These are phyloP conservation scores for Mastomys natalensis DNA, from an alignment of 2,113 vertebrate species.

Conservation along the genomic window DNA sequence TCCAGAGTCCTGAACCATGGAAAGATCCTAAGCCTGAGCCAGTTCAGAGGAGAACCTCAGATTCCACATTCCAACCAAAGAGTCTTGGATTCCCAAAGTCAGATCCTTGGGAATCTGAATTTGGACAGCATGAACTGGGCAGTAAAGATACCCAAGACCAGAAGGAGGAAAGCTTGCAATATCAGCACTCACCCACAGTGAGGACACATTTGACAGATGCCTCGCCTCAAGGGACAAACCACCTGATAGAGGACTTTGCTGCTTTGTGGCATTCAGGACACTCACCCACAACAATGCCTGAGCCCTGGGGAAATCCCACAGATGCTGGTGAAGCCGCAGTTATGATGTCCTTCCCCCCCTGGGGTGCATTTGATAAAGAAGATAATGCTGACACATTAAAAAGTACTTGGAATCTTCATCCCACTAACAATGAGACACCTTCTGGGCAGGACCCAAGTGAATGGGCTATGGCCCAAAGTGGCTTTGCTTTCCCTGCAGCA, in stretches of 20 bases:
- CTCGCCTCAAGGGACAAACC: slow-evolving; percentile 76
- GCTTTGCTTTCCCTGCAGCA: slow-evolving; percentile 81
- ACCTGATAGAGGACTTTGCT: slow-evolving; percentile 81
- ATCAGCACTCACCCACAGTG: slow-evolving; percentile 68
- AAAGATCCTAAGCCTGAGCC: slow-evolving; percentile 82
- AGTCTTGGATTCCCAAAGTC: slow-evolving; percentile 75
- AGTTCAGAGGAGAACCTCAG: slow-evolving; percentile 84
- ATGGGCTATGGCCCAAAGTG: slow-evolving; percentile 79
- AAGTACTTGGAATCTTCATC: slow-evolving; percentile 81
- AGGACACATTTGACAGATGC: not conserved
- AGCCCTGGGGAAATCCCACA: slow-evolving; percentile 78
- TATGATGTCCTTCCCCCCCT: slow-evolving; percentile 71
- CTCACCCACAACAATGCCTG: slow-evolving; percentile 55
- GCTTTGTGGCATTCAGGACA: slow-evolving; percentile 81
- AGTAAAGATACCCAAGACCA: slow-evolving; percentile 10
- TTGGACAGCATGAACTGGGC: slow-evolving; percentile 54
- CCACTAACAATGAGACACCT: slow-evolving; percentile 62
- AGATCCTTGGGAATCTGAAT: slow-evolving; percentile 80
- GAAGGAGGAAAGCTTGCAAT: slow-evolving; percentile 56
- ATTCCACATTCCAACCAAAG: slow-evolving; percentile 85
- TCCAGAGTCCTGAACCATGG: slow-evolving; percentile 87
- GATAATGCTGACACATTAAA: slow-evolving; percentile 66
- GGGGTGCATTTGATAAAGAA: slow-evolving; percentile 79
- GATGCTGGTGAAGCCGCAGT: slow-evolving; percentile 30
- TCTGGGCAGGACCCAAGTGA: slow-evolving; percentile 70